Evolutionary conservation across 2,797 vertebrate genomes (phyloP).

Genomic region (Enteromius paludinosus): DNA sequence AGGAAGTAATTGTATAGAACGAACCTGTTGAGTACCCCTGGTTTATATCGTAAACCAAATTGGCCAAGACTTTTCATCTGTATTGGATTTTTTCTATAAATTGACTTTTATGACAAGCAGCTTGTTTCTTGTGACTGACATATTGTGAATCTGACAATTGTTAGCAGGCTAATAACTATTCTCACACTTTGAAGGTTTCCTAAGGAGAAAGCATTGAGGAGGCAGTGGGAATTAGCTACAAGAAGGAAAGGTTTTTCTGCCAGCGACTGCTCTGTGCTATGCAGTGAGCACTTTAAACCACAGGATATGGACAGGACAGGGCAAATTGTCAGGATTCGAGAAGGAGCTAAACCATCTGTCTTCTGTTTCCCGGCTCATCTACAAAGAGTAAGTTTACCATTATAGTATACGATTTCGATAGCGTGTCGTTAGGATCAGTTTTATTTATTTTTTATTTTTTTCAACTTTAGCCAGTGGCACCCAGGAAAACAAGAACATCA

Average conservation of each 20-base stretch:
- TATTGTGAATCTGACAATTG: background rate
- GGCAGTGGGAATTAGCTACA: constrained; percentile 52
- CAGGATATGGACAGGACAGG: constrained; percentile 57
- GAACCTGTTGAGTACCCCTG: too few relatives aligned
- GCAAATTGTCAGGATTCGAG: constrained; percentile 56
- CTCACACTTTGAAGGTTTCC: constrained; percentile 51
- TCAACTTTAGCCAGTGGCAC: constrained; percentile 37
- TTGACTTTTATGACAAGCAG: background rate
- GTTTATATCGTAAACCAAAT: background rate
- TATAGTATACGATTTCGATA: background rate
- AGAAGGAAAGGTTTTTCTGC: constrained; percentile 27
- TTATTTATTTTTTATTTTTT: background rate
- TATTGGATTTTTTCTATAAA: background rate
- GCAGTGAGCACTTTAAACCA: constrained; percentile 53
- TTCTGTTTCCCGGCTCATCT: constrained; percentile 38
- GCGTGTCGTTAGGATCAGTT: background rate
- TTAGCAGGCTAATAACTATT: background rate
- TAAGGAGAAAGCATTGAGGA: constrained; percentile 48
- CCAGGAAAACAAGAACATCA: constrained; percentile 45
- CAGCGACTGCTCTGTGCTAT: constrained; percentile 43
- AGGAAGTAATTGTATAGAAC: background rate
- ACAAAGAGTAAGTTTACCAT: constrained; percentile 42
- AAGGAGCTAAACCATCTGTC: constrained; percentile 46
- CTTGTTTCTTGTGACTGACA: background rate
- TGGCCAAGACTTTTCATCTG: background rate